Evolutionary conservation across 2,888 invertebrate genomes (phyloP).

Genomic region (Labia minor): DNA sequence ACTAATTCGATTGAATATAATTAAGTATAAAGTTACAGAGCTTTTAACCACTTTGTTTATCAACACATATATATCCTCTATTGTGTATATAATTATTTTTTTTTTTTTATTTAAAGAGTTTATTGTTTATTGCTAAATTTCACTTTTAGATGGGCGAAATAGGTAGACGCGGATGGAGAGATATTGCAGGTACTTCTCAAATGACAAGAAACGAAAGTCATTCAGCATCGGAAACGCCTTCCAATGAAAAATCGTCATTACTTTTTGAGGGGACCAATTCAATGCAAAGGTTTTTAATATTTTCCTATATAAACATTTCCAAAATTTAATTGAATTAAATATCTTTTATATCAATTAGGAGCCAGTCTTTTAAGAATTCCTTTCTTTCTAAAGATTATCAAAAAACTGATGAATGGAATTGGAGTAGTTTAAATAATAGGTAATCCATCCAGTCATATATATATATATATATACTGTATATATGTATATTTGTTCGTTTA

Average conservation of each 20-base stretch:
- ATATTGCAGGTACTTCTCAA: conserved; percentile 40
- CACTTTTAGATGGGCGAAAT: conserved; percentile 54
- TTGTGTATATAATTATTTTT: conserved; percentile 26
- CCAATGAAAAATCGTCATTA: conserved; percentile 38
- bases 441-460: too few relatives aligned
- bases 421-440: not conserved
- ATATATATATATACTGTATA: not conserved
- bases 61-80: not conserved
- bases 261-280: conserved; percentile 34
- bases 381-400: not conserved
- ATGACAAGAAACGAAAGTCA: not conserved
- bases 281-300: conserved; percentile 13
- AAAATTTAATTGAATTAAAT: not conserved
- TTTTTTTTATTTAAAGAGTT: conserved; percentile 27
- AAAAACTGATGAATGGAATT: not conserved
- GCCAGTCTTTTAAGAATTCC: not conserved
- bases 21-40: too few relatives aligned
- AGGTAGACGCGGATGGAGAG: conserved; percentile 55
- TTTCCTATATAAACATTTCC: not conserved
- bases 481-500: not conserved
- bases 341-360: not conserved
- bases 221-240: conserved; percentile 32
- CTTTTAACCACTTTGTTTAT: too few relatives aligned
- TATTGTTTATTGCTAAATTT: too few relatives aligned
- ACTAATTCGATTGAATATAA: too few relatives aligned